Conservation (phyloP, 2,888 invertebrate species). For the Standfussiana lucernea region DNA sequence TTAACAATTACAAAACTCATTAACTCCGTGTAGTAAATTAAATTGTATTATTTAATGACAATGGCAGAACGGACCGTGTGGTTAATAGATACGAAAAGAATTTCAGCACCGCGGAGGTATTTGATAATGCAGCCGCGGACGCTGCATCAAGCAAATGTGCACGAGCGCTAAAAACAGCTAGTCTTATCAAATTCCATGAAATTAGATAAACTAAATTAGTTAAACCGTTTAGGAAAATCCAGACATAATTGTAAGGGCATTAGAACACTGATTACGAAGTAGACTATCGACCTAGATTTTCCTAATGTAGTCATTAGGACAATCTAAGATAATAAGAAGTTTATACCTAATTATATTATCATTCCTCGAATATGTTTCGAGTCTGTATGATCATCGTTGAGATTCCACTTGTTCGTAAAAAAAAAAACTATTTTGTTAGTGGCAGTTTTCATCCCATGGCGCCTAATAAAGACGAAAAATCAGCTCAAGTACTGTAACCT, state of each 20-base stretch:
- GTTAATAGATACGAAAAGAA: slow-evolving; percentile 1
- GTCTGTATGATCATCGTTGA: background rate
- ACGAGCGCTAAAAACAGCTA: background rate
- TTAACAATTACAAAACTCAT: slow-evolving; percentile 27
- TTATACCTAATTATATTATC: background rate
- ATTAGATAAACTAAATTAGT: background rate
- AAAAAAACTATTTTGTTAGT: background rate
- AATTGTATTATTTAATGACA: background rate
- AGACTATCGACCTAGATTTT: too few species aligned
- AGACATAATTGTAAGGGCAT: background rate
- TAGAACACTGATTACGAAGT: background rate
- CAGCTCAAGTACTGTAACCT: background rate
- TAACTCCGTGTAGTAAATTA: slow-evolving; percentile 14
- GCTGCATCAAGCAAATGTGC: background rate
- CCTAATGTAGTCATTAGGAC: too few species aligned
- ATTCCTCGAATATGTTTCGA: background rate
- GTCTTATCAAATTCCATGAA: slow-evolving; percentile 20
- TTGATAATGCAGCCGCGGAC: background rate
- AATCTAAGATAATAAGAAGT: background rate
- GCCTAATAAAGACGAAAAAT: background rate
- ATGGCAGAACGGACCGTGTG: background rate
- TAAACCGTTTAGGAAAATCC: slow-evolving; percentile 4
- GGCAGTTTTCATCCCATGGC: background rate
- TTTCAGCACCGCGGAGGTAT: background rate
- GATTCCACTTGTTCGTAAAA: background rate